A percentile compares a stretch with the other conserved stretches of the same genome.
These are phyloP conservation scores for Philotrypesis tridentata DNA, from an alignment of 1,140 invertebrate species.

Conservation along the genomic window DNA sequence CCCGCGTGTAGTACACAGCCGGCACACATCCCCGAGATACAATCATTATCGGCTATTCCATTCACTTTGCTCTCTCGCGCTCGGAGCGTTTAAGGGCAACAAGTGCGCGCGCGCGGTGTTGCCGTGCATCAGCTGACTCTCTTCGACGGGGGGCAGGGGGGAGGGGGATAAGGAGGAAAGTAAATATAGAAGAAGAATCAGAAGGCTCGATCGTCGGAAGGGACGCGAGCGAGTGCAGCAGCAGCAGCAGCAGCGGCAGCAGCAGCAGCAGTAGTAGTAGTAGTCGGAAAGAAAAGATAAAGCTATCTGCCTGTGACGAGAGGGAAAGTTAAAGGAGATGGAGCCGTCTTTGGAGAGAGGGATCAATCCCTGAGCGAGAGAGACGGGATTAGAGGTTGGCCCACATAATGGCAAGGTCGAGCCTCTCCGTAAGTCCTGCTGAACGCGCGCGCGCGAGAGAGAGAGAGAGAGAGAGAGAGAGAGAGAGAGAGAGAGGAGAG, in stretches of 20 bases:
- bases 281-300: constrained; percentile 4
- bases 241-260: too few relatives aligned
- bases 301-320: not conserved
- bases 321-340: constrained; percentile 23
- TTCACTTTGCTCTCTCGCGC: not conserved
- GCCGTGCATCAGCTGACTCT: not conserved
- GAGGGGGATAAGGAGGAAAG: not conserved
- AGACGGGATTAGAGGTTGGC: constrained; percentile 47
- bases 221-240: too few relatives aligned
- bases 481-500: constrained; percentile 7
- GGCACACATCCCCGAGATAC: not conserved
- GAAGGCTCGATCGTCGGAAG: not conserved
- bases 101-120: not conserved
- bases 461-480: constrained; percentile 54
- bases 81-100: not conserved
- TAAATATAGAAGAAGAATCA: not conserved
- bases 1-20: not conserved
- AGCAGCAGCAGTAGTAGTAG: too few relatives aligned
- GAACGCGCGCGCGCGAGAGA: too few relatives aligned
- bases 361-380: constrained; percentile 43
- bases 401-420: constrained; percentile 50
- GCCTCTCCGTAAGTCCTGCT: constrained; percentile 19
- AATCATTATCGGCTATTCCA: constrained; percentile 9
- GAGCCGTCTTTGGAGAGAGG: not conserved
- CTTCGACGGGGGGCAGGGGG: not conserved